Evolutionary conservation across 2,797 vertebrate species (phyloP).

Genomic region (Meriones psammophilus): DNA sequence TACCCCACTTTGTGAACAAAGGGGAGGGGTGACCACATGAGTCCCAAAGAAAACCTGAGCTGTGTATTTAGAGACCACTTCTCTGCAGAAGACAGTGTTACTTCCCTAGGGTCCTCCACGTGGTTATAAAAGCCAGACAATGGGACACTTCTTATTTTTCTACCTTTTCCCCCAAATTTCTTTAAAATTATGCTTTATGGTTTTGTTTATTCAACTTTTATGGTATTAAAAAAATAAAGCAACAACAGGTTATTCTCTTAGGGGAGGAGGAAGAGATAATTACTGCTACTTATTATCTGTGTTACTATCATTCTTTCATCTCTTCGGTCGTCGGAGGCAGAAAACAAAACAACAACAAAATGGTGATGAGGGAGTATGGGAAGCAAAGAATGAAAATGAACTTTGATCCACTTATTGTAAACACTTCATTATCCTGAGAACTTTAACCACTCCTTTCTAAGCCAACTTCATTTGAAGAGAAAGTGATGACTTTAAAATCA

Average conservation of each 20-base stretch:
- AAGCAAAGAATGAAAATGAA: slow-evolving; percentile 42
- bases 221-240: neutral
- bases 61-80: neutral
- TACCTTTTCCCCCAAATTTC: neutral
- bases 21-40: neutral
- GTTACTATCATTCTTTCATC: neutral
- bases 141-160: neutral
- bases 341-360: neutral
- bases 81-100: neutral
- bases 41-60: neutral
- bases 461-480: slow-evolving; percentile 46
- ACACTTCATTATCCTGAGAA: slow-evolving; percentile 63
- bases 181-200: slow-evolving; percentile 17
- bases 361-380: no score
- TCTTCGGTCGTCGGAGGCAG: neutral
- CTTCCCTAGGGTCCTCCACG: neutral
- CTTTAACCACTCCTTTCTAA: slow-evolving; percentile 52
- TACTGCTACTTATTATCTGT: neutral
- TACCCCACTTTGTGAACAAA: neutral
- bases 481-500: slow-evolving; percentile 13
- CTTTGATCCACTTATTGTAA: slow-evolving; percentile 60
- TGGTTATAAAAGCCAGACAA: neutral
- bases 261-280: neutral
- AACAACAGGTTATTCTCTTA: neutral
- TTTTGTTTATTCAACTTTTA: neutral